Conservation (phyloP, 2,797 vertebrate species). For the Uromys caudimaculatus region DNA sequence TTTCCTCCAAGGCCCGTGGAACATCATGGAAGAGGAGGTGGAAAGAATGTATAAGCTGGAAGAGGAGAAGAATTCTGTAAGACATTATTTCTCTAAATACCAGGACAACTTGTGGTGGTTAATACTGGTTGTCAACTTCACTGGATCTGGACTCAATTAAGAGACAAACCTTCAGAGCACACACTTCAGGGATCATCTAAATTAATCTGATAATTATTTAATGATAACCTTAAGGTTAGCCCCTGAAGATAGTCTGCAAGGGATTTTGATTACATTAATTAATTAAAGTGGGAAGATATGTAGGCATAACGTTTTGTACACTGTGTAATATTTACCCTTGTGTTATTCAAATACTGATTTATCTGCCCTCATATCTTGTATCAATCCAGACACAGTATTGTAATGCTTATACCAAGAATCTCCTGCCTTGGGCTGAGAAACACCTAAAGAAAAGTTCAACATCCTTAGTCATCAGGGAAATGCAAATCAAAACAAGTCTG, state of each 20-base stretch:
- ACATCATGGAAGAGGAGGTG: neutral
- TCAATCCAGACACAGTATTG: neutral
- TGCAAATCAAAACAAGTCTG: too few species aligned
- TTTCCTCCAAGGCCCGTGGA: neutral
- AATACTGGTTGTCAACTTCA: neutral
- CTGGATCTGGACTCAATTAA: neutral
- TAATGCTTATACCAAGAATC: too few species aligned
- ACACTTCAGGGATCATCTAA: neutral
- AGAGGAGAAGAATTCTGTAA: neutral
- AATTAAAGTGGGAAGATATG: neutral
- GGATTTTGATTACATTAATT: neutral
- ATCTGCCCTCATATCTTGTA: neutral
- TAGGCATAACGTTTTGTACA: neutral
- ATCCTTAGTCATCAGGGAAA: too few species aligned
- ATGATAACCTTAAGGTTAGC: neutral
- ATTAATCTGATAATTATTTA: neutral
- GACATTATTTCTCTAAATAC: neutral
- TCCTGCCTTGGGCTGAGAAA: too few species aligned
- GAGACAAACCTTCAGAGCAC: neutral
- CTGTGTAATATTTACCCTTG: neutral
- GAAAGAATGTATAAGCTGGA: neutral
- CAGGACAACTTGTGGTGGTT: neutral
- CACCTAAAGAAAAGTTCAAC: too few species aligned
- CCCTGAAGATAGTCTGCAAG: neutral
- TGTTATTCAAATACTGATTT: neutral